Base-by-base conservation (phyloP, 2,113 vertebrate genomes). In the Dipodomys ordii region DNA sequence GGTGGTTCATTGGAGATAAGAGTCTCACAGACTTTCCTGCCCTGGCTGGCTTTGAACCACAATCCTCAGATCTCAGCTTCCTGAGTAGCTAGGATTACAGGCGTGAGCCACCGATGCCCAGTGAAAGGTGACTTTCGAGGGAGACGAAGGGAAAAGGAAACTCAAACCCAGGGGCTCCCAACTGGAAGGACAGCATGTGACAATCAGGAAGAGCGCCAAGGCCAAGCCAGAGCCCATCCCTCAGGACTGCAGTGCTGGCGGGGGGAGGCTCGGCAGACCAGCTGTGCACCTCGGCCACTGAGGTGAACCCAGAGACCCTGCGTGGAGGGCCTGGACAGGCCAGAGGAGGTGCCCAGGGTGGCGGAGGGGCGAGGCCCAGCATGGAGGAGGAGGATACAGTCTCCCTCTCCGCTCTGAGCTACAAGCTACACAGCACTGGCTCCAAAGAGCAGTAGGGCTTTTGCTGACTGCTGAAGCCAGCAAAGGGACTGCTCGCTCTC, bases 281-380 rank as follows among this genome's bases (percentile, higher is more conserved):
- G 0, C 22, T 68, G 32, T 44, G 30, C 13, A 2, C 28, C 18
- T 46, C 25, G 10, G 0, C 79, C 53, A 4, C 28, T 44, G 23
- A 67, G 5, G 39, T 5, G 10, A 53, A 53, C 12, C 49, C 9
- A 12, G 49, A 53, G 12, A 13, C 12, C 49, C 49, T 53, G 49
- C 49, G 1, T 53, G 49, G 49, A 13, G 49, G 60, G 6, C 57
- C 44, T 19, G 6, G 15, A 77, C 39, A 1, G 71, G 46, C 25
- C 13, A 0, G 46, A 49, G 46, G 60, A 4, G 22, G 12, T 4
- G 2, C 49, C 10, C 6, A 16, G 10, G 3, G 32, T 25, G 60
- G 0, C 0, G 2, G 32, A 16, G 49, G 53, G 53, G 8, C 1
- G 3, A 23, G 76, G 81, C 16, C 46, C 0, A 0, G 18, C 49